Evolutionary conservation across 2,797 vertebrate genomes (phyloP).

Genomic region (Sebastes kiyomatsui): DNA sequence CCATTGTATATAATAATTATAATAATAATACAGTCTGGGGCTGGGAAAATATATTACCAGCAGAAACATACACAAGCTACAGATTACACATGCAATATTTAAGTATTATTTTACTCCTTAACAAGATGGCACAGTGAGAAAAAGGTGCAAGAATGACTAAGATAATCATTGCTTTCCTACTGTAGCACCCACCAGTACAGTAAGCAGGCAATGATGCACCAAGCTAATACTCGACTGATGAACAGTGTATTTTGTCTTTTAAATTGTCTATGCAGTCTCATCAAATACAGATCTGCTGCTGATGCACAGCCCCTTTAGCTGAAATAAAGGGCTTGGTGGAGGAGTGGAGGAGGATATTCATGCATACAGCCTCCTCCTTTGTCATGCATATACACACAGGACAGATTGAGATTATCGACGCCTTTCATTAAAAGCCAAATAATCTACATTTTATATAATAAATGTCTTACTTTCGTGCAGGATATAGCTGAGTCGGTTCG

Average conservation of each 20-base stretch:
- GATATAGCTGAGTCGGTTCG: neutral
- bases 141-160: neutral
- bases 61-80: slow-evolving; percentile 11
- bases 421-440: neutral
- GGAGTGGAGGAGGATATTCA: neutral
- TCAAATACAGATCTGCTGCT: neutral
- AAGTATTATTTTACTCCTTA: neutral
- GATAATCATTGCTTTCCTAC: neutral
- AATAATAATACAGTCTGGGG: neutral
- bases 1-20: slow-evolving; percentile 23
- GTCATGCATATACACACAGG: neutral
- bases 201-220: slow-evolving; percentile 5
- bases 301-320: neutral
- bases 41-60: neutral
- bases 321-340: neutral
- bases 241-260: neutral
- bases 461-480: slow-evolving; percentile 38
- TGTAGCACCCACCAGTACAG: neutral
- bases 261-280: neutral
- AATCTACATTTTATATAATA: neutral
- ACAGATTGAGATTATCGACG: neutral
- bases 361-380: slow-evolving; percentile 19
- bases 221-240: neutral
- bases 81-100: slow-evolving; percentile 3
- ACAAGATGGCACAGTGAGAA: neutral